Evolutionary conservation across 1,140 invertebrate species (phyloP), one percentile per base, ranked within the genome.

Genomic region (Arion vulgaris): DNA sequence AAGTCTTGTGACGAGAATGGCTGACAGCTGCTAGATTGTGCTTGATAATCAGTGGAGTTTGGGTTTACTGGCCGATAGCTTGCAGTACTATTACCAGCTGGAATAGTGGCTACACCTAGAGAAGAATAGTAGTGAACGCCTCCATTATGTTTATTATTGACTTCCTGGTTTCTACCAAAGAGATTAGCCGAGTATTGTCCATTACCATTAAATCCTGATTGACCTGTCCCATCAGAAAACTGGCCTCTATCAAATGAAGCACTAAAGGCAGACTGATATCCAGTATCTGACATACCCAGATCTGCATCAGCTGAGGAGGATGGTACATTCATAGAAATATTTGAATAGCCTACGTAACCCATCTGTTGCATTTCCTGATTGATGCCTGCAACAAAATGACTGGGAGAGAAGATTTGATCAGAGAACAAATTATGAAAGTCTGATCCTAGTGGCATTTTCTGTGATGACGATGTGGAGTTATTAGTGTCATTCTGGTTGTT

Each of bases 1-100:
- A 81, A 81, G 66, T 81, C 79, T 72, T 81, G 66, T 11, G 77
- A 80, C 15, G 34, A 23, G 32, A 32, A 62, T 9, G 75, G 5
- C 15, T 62, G 51, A 45, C 4, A 62, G n/a, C 51, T 77, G 13
- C 49, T 19, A 77, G 11, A 36, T 9, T 49, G 28, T 5, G 75
- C 11, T 34, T 4, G 4, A n/a, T 13, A 62, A 41, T 77, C 28
- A 5, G 57, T 39, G 15, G 4, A 23, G 38, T 11, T 41, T 23
- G 68, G 57, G 1, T 34, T 39, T 36, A 17, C 69, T n/a, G 57
- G 41, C 34, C 34, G 17, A 39, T 41, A 41, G 9, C 39, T 34
- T 11, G 57, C 19, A 45, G 36, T 17, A 15, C 28, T 45, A 36
- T 39, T 41, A 38, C 4, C 68, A 7, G 32, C 51, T 38, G 19